A percentile compares a stretch with the other conserved stretches of the same genome.
These are phyloP conservation scores for Teleopsis dalmanni DNA, from an alignment of 1,140 invertebrate genomes.

Conservation along the genomic window DNA sequence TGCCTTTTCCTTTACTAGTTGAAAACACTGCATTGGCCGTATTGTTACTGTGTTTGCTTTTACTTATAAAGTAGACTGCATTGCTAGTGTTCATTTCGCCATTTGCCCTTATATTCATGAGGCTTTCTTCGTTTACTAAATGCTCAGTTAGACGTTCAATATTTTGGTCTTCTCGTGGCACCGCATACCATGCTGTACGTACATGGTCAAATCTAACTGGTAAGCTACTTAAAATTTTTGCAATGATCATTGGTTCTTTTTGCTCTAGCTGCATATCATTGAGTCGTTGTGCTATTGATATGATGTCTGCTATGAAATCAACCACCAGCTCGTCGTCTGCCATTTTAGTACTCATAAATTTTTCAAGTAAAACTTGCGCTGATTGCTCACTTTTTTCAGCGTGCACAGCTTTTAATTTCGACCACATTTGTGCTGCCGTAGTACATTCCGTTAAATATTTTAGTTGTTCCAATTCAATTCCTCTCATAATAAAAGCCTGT, in stretches of 20 bases:
- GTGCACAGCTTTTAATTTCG: no score
- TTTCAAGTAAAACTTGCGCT: slow-evolving; percentile 3
- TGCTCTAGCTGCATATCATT: slow-evolving; percentile 8
- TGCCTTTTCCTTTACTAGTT: no score
- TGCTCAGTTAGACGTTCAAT: slow-evolving; percentile 9
- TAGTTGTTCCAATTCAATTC: no score
- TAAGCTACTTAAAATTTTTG: slow-evolving; percentile 6
- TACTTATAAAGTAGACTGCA: no score
- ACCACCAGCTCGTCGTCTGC: slow-evolving; percentile 1
- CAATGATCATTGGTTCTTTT: slow-evolving; percentile 3
- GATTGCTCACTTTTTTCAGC: no score
- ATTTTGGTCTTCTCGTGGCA: slow-evolving; percentile 5
- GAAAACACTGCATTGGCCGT: no score
- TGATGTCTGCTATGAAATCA: background rate
- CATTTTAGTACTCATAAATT: slow-evolving; percentile 8
- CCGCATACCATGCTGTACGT: slow-evolving; percentile 6
- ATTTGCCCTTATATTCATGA: background rate
- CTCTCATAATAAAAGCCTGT: no score
- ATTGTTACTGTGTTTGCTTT: no score
- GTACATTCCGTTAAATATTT: no score
- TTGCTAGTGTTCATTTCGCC: no score
- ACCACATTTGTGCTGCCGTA: no score
- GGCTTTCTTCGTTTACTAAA: background rate
- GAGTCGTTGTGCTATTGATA: background rate
- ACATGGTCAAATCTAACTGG: slow-evolving; percentile 7